These are phyloP conservation scores for Strigops habroptila DNA, from an alignment of 2,113 vertebrate species.

Conservation along the genomic window DNA sequence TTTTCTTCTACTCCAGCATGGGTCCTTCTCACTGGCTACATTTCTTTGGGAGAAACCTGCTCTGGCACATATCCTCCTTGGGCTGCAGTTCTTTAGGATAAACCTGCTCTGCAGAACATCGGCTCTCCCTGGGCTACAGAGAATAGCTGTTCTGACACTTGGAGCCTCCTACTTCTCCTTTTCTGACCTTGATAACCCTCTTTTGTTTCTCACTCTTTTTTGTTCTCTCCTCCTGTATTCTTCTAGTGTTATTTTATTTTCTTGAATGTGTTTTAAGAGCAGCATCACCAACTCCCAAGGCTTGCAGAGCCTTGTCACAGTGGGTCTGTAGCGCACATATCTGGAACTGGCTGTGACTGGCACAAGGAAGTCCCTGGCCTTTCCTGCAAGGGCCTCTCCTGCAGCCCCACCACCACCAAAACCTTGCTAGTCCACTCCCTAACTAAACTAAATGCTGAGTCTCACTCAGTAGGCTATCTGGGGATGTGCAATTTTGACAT, in stretches of 20 bases:
- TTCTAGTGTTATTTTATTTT: not conserved
- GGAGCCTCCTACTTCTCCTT: not conserved
- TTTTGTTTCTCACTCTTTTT: not conserved
- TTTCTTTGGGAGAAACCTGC: not conserved
- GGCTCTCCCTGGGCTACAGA: not conserved
- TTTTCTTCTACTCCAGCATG: not conserved
- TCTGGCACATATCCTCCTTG: not conserved
- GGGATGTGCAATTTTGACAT: fast-evolving
- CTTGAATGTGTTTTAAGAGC: not conserved
- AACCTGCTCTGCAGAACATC: not conserved
- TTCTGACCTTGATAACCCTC: not conserved
- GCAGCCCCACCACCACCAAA: not conserved
- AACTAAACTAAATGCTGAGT: not conserved
- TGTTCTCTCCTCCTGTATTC: not conserved
- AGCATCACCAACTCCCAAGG: not conserved
- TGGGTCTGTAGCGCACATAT: not conserved
- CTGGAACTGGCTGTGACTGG: not conserved
- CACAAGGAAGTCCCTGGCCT: not conserved
- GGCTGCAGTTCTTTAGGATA: not conserved
- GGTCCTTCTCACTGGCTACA: not conserved
- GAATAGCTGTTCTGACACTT: not conserved
- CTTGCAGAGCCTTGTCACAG: fast-evolving
- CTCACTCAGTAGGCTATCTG: not conserved
- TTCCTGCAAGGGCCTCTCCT: not conserved
- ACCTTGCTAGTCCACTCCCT: not conserved